Base-by-base conservation (phyloP, 2,888 invertebrate genomes). In the Cephalotes varians region DNA sequence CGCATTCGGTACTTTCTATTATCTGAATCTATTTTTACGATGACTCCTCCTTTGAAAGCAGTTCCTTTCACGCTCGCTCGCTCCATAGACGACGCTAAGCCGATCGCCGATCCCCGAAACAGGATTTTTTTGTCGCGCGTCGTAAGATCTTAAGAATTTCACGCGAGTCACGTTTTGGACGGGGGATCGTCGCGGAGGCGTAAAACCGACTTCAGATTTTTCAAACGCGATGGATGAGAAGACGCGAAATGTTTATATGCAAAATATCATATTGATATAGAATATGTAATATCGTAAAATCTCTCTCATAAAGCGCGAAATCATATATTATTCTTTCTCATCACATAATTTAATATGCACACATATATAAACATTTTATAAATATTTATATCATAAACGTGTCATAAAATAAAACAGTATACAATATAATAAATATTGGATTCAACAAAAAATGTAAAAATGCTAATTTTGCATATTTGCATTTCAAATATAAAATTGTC, bases 101-200 rank as follows among this genome's bases (percentile, higher is more conserved):
- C 85, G 90, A 90, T 90, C 88, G 88, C 87, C 90, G 90, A 90
- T 90, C 90, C 88, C 89, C 88, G 90, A 90, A 90, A 90, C 90
- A 90, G 90, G 90, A 90, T 87, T 88, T 89, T 85, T 90, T 85
- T 87, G 81, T 83, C 83, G 83, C 81, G 34, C 69, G 67, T 72
- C 81, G 79, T 81, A 84, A 90, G 91, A 92, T 92, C 92, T 92
- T 87, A 82, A 86, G 90, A 91, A 92, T 91, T 92, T 91, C 86
- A 90, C 91, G 91, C 90, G 90, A 90, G 88, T 91, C 92, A 92
- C 92, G 92, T 92, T 90, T 88, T 90, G 85, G 82, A 81, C 87
- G 85, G 82, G 83, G 83, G 80, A 85, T 83, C 84, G 56, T 56
- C 56, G 77, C 47, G 77, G 71, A 86, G 84, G 90, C 88, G 86